Percentiles rank a stretch among this genome's conserved stretches.
These are phyloP conservation scores for Eledone cirrhosa DNA, from an alignment of 2,888 invertebrate genomes.

Conservation along the genomic window DNA sequence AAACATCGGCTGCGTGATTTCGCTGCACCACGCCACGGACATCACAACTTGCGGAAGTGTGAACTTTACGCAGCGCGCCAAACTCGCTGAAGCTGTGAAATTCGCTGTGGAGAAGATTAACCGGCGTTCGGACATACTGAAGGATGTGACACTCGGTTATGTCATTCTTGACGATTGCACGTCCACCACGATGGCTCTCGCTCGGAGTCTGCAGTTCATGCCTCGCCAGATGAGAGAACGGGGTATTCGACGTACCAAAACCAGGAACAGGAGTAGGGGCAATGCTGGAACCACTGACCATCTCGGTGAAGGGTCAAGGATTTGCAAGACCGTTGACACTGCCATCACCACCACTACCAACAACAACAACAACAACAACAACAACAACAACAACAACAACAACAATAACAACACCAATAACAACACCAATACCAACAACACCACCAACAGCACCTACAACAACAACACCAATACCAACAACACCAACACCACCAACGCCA, in stretches of 20 bases:
- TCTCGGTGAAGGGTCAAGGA: no score
- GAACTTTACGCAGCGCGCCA: slow-evolving; percentile 36
- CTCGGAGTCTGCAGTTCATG: slow-evolving; percentile 49
- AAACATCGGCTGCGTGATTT: slow-evolving; percentile 48
- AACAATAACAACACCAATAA: no score
- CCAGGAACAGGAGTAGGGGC: no score
- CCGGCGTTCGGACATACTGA: slow-evolving; percentile 39
- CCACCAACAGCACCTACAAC: no score
- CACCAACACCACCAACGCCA: no score
- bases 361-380: no score
- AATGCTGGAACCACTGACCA: no score
- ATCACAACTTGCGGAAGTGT: slow-evolving; percentile 35
- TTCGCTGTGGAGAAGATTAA: slow-evolving; percentile 48
- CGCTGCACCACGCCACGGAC: slow-evolving; percentile 41
- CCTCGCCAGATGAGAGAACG: slow-evolving; percentile 35
- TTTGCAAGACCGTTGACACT: no score
- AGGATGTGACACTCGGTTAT: slow-evolving; percentile 43
- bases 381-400: no score
- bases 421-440: no score
- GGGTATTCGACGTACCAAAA: not conserved
- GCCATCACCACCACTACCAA: no score
- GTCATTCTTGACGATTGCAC: slow-evolving; percentile 48
- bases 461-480: no score
- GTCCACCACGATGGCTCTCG: slow-evolving; percentile 42
- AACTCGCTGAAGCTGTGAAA: slow-evolving; percentile 43